Conservation (phyloP, 2,888 invertebrate genomes). For the Tetanocera ferruginea region DNA sequence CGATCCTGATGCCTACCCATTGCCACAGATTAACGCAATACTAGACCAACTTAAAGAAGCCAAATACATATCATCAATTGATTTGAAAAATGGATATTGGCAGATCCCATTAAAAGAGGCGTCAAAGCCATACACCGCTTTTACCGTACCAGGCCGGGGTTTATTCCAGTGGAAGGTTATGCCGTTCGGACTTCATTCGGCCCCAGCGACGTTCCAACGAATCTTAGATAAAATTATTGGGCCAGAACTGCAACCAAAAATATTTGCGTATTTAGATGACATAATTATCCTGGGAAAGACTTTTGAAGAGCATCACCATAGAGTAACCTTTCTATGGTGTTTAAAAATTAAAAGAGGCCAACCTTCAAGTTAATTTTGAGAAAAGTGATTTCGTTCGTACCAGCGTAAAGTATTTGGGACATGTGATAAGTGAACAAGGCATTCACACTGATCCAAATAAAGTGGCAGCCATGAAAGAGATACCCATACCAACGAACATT, state of each 20-base stretch:
- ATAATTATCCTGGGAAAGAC: background rate
- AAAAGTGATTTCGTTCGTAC: background rate
- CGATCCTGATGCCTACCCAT: background rate
- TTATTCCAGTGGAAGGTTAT: no score
- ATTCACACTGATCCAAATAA: slow-evolving; percentile 12
- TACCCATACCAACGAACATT: background rate
- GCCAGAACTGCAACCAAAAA: background rate
- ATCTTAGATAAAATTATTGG: background rate
- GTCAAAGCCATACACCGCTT: no score
- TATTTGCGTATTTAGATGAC: background rate
- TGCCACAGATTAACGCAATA: no score
- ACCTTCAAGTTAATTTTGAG: background rate
- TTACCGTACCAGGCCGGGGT: no score
- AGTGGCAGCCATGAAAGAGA: background rate
- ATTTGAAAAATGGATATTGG: no score
- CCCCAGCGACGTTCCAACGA: background rate
- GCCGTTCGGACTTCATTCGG: no score
- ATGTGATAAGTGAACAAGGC: background rate
- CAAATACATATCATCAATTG: no score
- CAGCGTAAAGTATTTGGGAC: background rate
- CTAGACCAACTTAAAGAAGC: no score
- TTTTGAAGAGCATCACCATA: background rate
- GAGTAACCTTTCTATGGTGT: background rate
- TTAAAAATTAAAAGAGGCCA: background rate
- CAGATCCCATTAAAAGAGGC: no score